phyloP scores from a whole-genome alignment of 1,140 invertebrate species.

The Macrosteles quadrilineatus region DNA sequence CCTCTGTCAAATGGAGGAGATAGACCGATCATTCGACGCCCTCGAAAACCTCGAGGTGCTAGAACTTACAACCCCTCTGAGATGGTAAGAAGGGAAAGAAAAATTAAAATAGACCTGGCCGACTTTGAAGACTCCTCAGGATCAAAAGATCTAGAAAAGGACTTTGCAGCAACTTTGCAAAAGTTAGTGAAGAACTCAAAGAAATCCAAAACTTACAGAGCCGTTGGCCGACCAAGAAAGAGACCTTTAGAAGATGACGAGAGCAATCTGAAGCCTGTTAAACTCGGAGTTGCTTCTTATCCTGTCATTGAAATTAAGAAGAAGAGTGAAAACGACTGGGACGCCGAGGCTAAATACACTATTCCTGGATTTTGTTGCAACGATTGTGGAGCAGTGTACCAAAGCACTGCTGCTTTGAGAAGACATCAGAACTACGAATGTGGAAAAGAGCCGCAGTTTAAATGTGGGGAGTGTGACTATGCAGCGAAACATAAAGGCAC shows the following conservation, averaged over 20 bases:
- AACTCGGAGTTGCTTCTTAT: not conserved
- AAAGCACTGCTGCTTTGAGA: slow-evolving; percentile 27
- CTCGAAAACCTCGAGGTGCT: not conserved
- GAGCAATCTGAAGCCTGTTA: not conserved
- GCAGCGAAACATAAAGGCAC: slow-evolving; percentile 45
- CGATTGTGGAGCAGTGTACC: slow-evolving; percentile 34
- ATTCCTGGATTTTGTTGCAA: slow-evolving; percentile 15
- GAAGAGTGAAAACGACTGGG: slow-evolving; percentile 9
- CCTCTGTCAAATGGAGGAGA: not conserved
- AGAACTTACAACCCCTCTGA: slow-evolving; percentile 6
- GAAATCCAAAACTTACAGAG: not conserved
- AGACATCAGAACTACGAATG: slow-evolving; percentile 57
- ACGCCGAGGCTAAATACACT: slow-evolving; percentile 5
- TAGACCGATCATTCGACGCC: not conserved
- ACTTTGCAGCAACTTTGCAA: not conserved
- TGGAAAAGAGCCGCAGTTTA: slow-evolving; percentile 57
- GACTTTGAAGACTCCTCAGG: slow-evolving; percentile 1
- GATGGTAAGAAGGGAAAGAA: slow-evolving; percentile 3
- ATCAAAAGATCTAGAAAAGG: slow-evolving; percentile 3
- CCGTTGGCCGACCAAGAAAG: not conserved
- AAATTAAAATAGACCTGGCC: not conserved
- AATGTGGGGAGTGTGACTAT: slow-evolving; percentile 48
- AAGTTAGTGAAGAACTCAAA: not conserved
- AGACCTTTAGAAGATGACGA: not conserved
- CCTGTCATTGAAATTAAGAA: slow-evolving; percentile 14